Evolutionary conservation across 2,888 invertebrate species (phyloP).

Genomic region (Polyploca ridens): DNA sequence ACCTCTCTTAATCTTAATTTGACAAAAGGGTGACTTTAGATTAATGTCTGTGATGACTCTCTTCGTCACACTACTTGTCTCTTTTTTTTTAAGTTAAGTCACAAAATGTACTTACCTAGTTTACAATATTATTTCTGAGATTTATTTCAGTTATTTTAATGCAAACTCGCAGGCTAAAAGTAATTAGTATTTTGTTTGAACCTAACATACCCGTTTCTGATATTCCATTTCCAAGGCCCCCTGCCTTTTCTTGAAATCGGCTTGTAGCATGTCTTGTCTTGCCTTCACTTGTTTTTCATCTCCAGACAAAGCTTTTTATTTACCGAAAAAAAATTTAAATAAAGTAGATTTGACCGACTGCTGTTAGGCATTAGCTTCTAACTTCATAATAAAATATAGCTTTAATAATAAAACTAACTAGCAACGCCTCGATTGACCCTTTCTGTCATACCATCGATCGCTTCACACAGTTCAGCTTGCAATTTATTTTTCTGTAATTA

Average conservation of each 20-base stretch:
- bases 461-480: conserved; percentile 39
- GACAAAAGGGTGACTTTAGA: too few relatives aligned
- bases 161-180: too few relatives aligned
- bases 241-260: conserved; percentile 35
- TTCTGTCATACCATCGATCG: conserved; percentile 44
- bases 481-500: conserved; percentile 39
- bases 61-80: too few relatives aligned
- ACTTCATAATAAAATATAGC: too few relatives aligned
- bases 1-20: too few relatives aligned
- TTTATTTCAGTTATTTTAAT: too few relatives aligned
- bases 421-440: conserved; percentile 54
- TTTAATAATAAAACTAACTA: conserved; percentile 40
- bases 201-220: conserved; percentile 43
- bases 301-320: conserved; percentile 41
- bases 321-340: neutral
- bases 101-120: too few relatives aligned
- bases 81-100: too few relatives aligned
- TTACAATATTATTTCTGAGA: too few relatives aligned
- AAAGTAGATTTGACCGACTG: too few relatives aligned
- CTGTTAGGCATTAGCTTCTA: too few relatives aligned
- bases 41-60: too few relatives aligned
- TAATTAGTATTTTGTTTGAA: neutral
- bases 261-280: conserved; percentile 36
- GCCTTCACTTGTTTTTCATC: conserved; percentile 35
- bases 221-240: conserved; percentile 47